phyloP scores from a whole-genome alignment of 1,140 invertebrate genomes.

The Drosophila kanapiae region DNA sequence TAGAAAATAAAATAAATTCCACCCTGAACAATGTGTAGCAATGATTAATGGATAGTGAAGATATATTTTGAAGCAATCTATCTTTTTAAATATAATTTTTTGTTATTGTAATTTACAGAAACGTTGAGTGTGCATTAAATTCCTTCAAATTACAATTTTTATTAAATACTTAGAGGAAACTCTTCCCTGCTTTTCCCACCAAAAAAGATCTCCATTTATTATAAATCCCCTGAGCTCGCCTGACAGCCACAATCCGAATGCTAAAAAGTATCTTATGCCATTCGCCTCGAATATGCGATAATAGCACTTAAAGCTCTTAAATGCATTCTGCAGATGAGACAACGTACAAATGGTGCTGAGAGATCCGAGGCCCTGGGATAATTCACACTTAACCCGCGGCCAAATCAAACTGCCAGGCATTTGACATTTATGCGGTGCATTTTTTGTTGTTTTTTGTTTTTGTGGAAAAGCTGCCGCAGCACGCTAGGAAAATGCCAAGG shows the following conservation, averaged over 20 bases:
- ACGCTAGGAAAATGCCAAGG: slow-evolving; percentile 63
- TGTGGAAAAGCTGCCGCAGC: slow-evolving; percentile 56
- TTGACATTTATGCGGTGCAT: slow-evolving; percentile 72
- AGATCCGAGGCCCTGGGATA: slow-evolving; percentile 59
- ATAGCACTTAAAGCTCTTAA: slow-evolving; percentile 77
- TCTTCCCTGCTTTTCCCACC: slow-evolving; percentile 11
- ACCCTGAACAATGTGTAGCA: no score
- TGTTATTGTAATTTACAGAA: no score
- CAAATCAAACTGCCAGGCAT: slow-evolving; percentile 80
- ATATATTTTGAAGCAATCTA: no score
- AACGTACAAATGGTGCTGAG: slow-evolving; percentile 50
- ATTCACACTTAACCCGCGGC: slow-evolving; percentile 78
- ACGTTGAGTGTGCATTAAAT: no score
- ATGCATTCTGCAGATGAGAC: slow-evolving; percentile 73
- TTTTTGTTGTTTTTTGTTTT: slow-evolving; percentile 10
- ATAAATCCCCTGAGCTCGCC: slow-evolving; percentile 49
- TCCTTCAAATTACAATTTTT: background rate
- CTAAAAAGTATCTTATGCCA: slow-evolving; percentile 52
- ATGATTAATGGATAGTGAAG: background rate
- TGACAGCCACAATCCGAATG: slow-evolving; percentile 57
- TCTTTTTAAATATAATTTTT: no score
- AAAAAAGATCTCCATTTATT: slow-evolving; percentile 37
- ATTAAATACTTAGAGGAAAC: background rate
- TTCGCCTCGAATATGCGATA: slow-evolving; percentile 74
- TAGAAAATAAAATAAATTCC: background rate